Conservation (phyloP, 2,888 invertebrate genomes). For the Tinea pellionella region DNA sequence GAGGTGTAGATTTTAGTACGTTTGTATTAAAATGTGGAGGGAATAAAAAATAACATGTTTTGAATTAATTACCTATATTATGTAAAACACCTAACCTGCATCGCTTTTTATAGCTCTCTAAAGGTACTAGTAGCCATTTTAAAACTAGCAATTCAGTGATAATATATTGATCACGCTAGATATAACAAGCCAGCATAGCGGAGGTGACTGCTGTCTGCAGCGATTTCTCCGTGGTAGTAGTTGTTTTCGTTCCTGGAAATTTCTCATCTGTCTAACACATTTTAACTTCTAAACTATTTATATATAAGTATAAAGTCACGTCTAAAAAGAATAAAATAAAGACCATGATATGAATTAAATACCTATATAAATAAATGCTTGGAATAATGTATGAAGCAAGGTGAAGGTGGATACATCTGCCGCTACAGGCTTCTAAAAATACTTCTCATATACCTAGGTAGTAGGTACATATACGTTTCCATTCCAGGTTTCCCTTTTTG, state of each 20-base stretch:
- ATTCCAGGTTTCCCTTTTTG: not conserved
- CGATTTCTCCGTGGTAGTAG: not conserved
- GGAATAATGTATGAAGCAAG: not conserved
- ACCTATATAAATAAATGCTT: not conserved
- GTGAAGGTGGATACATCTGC: not conserved
- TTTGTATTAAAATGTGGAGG: not conserved
- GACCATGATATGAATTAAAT: not conserved
- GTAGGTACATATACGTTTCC: no score
- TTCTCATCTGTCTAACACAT: no score
- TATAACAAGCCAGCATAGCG: no score
- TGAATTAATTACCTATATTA: not conserved
- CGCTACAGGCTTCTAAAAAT: not conserved
- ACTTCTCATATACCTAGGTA: not conserved
- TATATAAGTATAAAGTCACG: not conserved
- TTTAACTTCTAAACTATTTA: no score
- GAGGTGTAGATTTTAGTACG: conserved; percentile 10
- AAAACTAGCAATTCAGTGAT: no score
- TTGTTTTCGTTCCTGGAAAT: not conserved
- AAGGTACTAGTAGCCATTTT: no score
- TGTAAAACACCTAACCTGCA: no score
- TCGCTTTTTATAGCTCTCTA: not conserved
- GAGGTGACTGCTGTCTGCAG: no score
- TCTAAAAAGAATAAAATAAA: not conserved
- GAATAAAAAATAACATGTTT: not conserved
- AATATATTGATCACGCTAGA: no score